A percentile compares a stretch with the other conserved stretches of the same genome.
phyloP scores from a whole-genome alignment of 2,888 invertebrate species.

The Clanis bilineata region DNA sequence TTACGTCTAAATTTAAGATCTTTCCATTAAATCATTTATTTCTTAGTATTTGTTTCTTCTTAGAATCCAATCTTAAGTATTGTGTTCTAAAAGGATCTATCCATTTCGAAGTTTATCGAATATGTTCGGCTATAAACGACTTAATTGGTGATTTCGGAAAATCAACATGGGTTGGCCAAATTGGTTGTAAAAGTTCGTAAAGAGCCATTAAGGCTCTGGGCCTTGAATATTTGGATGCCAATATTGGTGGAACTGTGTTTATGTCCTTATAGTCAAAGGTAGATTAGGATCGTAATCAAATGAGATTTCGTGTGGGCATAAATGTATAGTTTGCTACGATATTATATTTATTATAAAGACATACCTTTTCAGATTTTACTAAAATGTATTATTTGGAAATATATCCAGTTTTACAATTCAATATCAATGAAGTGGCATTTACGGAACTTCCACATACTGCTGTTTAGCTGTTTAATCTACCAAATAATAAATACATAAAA shows the following conservation, averaged over 20 bases:
- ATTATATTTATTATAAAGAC: no score
- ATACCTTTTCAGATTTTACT: no score
- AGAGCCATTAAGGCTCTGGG: conserved; percentile 23
- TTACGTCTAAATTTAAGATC: neutral
- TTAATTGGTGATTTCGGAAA: conserved; percentile 37
- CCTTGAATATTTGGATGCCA: neutral
- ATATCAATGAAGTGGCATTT: no score
- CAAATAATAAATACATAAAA: no score
- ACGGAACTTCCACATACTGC: no score
- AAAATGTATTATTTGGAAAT: no score
- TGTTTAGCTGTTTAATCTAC: no score
- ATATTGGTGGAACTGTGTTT: neutral
- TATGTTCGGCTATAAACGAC: conserved; percentile 6
- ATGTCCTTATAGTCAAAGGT: neutral
- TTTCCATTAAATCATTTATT: neutral
- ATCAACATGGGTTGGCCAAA: conserved; percentile 44
- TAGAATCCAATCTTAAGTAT: neutral
- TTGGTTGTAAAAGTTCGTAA: conserved; percentile 43
- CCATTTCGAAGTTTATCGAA: neutral
- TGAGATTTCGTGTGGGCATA: no score
- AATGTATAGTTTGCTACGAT: no score
- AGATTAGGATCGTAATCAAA: neutral
- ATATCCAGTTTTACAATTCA: no score
- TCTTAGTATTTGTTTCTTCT: no score
- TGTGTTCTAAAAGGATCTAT: neutral